A percentile compares a stretch with the other conserved stretches of the same genome.
Evolutionary conservation across 2,888 invertebrate species (phyloP).

Genomic region (Gonocerus acuteangulatus): DNA sequence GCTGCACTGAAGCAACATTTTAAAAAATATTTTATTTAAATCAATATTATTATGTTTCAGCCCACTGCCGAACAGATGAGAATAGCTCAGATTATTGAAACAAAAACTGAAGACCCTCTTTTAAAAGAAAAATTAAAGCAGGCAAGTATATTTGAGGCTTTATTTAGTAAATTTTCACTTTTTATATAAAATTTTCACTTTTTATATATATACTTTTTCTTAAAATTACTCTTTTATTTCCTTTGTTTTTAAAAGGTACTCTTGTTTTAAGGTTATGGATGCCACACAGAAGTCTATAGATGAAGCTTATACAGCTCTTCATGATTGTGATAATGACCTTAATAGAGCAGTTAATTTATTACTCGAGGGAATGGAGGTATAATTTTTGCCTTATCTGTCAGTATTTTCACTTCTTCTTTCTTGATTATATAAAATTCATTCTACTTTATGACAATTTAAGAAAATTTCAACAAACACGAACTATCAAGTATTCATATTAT

Average conservation of each 20-base stretch:
- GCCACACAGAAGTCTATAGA: conserved; percentile 84
- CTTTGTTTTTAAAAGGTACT: not conserved
- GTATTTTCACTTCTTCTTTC: conserved; percentile 9
- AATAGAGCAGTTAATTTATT: conserved; percentile 74
- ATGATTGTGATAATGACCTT: conserved; percentile 86
- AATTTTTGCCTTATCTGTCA: conserved; percentile 20
- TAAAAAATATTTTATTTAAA: too few species aligned
- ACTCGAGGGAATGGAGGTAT: conserved; percentile 62
- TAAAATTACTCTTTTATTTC: too few species aligned
- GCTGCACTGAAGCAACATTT: too few species aligned
- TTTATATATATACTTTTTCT: too few species aligned
- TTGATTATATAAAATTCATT: too few species aligned
- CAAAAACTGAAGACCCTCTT: conserved; percentile 53
- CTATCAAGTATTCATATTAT: too few species aligned
- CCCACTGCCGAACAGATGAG: conserved; percentile 78
- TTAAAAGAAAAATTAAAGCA: conserved; percentile 64
- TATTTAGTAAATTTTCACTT: not conserved
- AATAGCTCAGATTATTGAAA: conserved; percentile 73
- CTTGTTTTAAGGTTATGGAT: conserved; percentile 59
- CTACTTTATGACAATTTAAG: too few species aligned
- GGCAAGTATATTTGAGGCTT: conserved; percentile 38
- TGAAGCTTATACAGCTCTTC: conserved; percentile 83
- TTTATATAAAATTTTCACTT: not conserved
- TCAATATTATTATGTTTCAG: conserved; percentile 6
- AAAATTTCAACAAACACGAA: too few species aligned